These are phyloP conservation scores for Australoheros facetus DNA, from an alignment of 2,797 vertebrate species.

Conservation along the genomic window DNA sequence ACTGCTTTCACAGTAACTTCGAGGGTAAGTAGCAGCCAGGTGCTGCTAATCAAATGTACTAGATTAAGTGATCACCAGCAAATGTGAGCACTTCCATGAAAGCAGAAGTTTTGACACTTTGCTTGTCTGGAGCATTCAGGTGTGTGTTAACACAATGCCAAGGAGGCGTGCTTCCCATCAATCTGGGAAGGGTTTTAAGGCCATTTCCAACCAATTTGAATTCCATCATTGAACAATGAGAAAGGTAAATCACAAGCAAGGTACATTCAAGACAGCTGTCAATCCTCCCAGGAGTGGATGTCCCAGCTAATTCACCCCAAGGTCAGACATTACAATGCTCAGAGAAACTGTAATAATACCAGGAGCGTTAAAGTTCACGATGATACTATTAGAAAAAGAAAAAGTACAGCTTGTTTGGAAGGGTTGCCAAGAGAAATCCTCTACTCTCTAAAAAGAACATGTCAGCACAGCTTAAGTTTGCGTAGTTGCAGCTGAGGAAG, in stretches of 20 bases:
- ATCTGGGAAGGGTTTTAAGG: neutral
- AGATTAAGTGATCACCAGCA: neutral
- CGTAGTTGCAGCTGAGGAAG: neutral
- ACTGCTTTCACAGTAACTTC: neutral
- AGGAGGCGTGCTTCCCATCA: neutral
- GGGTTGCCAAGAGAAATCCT: neutral
- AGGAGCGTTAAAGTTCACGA: neutral
- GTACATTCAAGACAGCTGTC: neutral
- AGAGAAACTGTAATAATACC: neutral
- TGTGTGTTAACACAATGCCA: neutral
- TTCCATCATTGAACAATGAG: neutral
- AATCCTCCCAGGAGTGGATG: neutral
- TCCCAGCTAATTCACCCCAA: neutral
- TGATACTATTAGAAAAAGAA: neutral
- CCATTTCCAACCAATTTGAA: neutral
- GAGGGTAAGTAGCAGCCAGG: neutral
- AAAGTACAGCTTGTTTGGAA: neutral
- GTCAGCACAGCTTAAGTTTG: neutral
- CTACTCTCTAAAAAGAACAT: neutral
- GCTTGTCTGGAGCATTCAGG: neutral
- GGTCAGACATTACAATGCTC: neutral
- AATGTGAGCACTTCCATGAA: neutral
- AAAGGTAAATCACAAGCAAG: neutral
- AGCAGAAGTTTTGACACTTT: neutral
- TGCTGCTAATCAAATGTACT: neutral